These are phyloP conservation scores for Drosophila vallismaia DNA, from an alignment of 2,888 invertebrate genomes.

Conservation along the genomic window DNA sequence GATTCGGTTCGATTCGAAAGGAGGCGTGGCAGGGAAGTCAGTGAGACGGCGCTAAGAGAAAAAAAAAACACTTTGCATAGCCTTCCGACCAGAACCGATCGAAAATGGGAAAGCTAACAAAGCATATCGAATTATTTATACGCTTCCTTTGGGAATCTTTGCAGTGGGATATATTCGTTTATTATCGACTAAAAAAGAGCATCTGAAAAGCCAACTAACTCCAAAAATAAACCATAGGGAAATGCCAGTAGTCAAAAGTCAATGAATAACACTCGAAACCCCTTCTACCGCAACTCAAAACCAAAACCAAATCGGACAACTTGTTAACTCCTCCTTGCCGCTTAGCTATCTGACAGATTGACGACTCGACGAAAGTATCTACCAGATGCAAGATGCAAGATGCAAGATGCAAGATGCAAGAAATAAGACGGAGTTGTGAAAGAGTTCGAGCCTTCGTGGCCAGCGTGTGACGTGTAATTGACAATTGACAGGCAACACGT, in stretches of 20 bases:
- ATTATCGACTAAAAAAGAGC: neutral
- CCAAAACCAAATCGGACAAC: conserved; percentile 15
- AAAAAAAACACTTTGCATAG: conserved; percentile 34
- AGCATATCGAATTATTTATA: conserved; percentile 32
- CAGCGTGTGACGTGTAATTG: conserved; percentile 73
- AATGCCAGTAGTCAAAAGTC: conserved; percentile 1
- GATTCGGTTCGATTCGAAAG: conserved; percentile 15
- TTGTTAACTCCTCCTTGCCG: conserved; percentile 21
- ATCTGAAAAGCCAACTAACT: neutral
- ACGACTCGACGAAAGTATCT: conserved; percentile 22
- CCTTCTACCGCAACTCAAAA: neutral
- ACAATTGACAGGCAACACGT: conserved; percentile 79
- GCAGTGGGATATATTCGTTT: neutral
- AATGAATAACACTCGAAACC: neutral
- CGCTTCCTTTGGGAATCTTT: conserved; percentile 3
- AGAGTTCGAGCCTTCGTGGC: conserved; percentile 55
- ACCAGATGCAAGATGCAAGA: neutral
- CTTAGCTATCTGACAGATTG: conserved; percentile 17
- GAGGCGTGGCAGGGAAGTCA: conserved; percentile 34
- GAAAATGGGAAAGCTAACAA: conserved; percentile 30
- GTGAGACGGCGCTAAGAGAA: conserved; percentile 36
- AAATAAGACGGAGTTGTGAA: conserved; percentile 42
- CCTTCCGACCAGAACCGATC: conserved; percentile 29
- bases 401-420: neutral
- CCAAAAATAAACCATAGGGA: neutral